Evolutionary conservation across 2,888 invertebrate genomes (phyloP).

Genomic region (Campoletis raptor): DNA sequence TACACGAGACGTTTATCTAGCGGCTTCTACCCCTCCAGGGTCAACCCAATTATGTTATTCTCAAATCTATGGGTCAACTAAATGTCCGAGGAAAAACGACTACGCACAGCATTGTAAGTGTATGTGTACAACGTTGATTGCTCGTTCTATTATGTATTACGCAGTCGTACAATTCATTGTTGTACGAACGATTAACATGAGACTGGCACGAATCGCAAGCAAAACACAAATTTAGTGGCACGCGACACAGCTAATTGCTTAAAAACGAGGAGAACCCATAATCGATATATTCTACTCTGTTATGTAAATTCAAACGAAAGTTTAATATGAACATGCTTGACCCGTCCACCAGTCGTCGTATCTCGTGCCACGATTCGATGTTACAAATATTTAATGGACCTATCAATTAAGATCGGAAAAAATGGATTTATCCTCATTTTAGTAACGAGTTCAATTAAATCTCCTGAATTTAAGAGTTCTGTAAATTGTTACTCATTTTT

Average conservation of each 20-base stretch:
- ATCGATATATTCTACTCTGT: neutral
- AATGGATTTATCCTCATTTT: neutral
- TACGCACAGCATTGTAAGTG: neutral
- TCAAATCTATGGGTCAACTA: neutral
- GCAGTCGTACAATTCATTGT: constrained; percentile 16
- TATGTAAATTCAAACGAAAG: neutral
- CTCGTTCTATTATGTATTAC: constrained; percentile 14
- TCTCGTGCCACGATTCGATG: neutral
- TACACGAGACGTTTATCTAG: neutral
- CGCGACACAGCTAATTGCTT: constrained; percentile 20
- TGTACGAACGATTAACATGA: constrained; percentile 31
- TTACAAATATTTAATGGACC: neutral
- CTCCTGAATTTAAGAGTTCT: neutral
- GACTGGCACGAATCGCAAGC: constrained; percentile 36
- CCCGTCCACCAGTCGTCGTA: neutral
- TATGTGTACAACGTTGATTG: neutral
- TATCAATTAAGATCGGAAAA: neutral
- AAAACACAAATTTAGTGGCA: constrained; percentile 9
- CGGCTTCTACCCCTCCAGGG: neutral
- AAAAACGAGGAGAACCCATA: neutral
- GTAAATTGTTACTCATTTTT: neutral
- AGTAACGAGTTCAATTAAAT: neutral
- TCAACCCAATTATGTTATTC: constrained; percentile 6
- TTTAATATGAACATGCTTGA: neutral
- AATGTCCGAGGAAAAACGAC: neutral